Conservation (phyloP, 2,888 invertebrate species). For the Chaetogeoica ovagalla region DNA sequence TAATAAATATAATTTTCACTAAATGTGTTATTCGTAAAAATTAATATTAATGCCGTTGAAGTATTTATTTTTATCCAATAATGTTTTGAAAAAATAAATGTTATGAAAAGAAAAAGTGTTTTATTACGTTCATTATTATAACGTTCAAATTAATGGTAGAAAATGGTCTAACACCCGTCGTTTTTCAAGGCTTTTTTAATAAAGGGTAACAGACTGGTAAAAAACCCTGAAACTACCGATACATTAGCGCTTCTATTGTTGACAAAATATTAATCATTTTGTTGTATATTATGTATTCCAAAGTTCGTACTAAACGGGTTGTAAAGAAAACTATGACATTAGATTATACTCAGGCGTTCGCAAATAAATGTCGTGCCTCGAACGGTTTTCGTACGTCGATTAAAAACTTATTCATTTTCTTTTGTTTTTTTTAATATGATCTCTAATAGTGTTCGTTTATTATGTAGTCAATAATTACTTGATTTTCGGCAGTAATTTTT, state of each 20-base stretch:
- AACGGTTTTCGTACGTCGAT: not conserved
- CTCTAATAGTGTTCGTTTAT: not conserved
- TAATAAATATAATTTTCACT: no score
- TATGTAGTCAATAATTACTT: not conserved
- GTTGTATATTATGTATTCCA: conserved; percentile 13
- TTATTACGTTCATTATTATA: not conserved
- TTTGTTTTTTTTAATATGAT: not conserved
- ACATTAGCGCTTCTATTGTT: conserved; percentile 29
- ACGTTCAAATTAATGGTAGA: conserved; percentile 7
- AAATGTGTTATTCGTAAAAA: no score
- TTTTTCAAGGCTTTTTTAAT: conserved; percentile 28
- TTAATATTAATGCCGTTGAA: not conserved
- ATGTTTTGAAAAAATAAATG: not conserved
- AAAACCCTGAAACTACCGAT: not conserved
- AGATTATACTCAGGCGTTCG: not conserved
- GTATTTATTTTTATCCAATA: not conserved
- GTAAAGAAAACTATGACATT: not conserved
- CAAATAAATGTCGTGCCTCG: not conserved
- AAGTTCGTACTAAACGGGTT: not conserved
- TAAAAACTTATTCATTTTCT: no score
- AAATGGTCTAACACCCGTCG: not conserved
- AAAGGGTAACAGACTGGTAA: not conserved
- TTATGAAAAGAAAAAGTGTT: not conserved
- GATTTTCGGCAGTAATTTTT: not conserved
- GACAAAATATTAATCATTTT: conserved; percentile 36